Conservation (phyloP, 2,888 invertebrate species). For the Clostera curtula region DNA sequence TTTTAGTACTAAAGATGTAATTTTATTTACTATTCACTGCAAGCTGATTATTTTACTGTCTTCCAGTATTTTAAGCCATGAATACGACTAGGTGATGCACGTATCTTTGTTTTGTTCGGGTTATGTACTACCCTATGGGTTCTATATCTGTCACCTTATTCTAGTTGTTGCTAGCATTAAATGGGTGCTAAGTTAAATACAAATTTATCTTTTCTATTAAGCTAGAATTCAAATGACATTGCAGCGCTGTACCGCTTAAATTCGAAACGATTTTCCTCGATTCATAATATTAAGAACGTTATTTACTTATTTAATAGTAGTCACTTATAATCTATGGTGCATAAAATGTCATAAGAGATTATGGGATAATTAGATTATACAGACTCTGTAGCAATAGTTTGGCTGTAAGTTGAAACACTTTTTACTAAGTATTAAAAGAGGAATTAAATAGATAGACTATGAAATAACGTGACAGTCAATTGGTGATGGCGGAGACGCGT, state of each 20-base stretch:
- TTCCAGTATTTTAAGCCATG: constrained; percentile 60
- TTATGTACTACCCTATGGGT: constrained; percentile 19
- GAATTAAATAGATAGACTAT: background rate
- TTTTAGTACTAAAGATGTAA: no score
- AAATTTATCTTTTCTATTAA: constrained; percentile 18
- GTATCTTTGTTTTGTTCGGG: constrained; percentile 16
- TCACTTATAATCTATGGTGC: constrained; percentile 51
- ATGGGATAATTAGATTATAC: constrained; percentile 34
- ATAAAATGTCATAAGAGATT: constrained; percentile 45
- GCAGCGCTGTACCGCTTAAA: constrained; percentile 31
- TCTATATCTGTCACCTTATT: constrained; percentile 32
- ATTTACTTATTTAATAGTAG: constrained; percentile 23
- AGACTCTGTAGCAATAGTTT: constrained; percentile 17
- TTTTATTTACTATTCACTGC: no score
- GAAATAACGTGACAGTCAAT: no score
- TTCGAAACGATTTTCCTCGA: no score
- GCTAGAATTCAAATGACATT: constrained; percentile 24
- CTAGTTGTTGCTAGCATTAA: constrained; percentile 54
- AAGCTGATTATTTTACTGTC: constrained; percentile 50
- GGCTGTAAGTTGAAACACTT: constrained; percentile 10
- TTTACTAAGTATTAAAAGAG: background rate
- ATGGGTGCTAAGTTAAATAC: constrained; percentile 55
- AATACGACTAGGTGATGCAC: constrained; percentile 28
- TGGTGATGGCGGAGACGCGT: no score
- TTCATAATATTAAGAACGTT: no score